Conservation (phyloP, 2,888 invertebrate species). For the Leptinotarsa peninsularis region DNA sequence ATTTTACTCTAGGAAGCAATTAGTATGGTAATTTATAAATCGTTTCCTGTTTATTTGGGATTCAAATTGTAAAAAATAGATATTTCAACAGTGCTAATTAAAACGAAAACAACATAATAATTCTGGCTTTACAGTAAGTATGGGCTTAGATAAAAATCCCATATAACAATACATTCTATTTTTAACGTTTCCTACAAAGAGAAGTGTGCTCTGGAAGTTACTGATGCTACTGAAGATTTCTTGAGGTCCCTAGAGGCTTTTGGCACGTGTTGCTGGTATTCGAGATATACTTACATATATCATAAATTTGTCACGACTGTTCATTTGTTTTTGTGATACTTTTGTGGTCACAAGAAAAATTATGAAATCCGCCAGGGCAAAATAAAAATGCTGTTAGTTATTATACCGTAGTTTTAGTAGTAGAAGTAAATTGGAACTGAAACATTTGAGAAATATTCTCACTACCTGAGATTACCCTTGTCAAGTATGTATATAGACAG, state of each 20-base stretch:
- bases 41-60: constrained; percentile 43
- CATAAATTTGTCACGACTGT: constrained; percentile 27
- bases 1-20: constrained; percentile 43
- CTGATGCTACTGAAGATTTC: constrained; percentile 19
- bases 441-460: too few relatives aligned
- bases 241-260: constrained; percentile 17
- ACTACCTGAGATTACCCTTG: too few relatives aligned
- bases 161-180: constrained; percentile 14
- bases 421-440: too few relatives aligned
- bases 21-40: constrained; percentile 43
- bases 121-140: not conserved
- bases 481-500: too few relatives aligned
- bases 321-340: constrained; percentile 33
- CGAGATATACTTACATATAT: constrained; percentile 12
- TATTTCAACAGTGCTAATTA: constrained; percentile 38
- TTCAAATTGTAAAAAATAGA: constrained; percentile 39
- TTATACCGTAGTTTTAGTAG: too few relatives aligned
- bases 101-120: constrained; percentile 22
- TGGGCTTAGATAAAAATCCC: constrained; percentile 19
- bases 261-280: constrained; percentile 24
- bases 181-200: constrained; percentile 17
- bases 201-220: constrained; percentile 23
- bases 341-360: not conserved
- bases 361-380: too few relatives aligned
- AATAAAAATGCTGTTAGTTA: too few relatives aligned